Percentiles rank a stretch among this genome's conserved stretches.
Conservation (phyloP, 2,888 invertebrate species). For the Plutella xylostella region DNA sequence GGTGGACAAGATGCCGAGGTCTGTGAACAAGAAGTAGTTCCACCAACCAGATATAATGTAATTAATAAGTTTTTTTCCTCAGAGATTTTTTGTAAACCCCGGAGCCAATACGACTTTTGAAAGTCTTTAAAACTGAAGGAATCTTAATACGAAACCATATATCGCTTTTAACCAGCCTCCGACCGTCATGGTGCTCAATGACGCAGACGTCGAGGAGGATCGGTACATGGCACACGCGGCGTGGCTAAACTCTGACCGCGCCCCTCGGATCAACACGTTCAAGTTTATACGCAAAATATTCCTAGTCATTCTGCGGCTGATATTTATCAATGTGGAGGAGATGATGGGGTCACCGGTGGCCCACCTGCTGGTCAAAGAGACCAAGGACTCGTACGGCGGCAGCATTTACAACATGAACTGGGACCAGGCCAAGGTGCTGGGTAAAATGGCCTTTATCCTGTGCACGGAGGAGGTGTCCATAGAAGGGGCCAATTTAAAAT, state of each 20-base stretch:
- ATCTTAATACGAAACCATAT: too few species aligned
- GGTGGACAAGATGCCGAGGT: too few species aligned
- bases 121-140: too few species aligned
- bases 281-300: background rate
- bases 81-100: too few species aligned
- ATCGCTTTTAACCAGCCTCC: too few species aligned
- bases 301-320: background rate
- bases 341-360: background rate
- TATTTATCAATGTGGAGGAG: background rate
- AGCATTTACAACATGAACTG: background rate
- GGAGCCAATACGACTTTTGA: too few species aligned
- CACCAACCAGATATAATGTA: too few species aligned
- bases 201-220: background rate
- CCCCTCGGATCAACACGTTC: background rate
- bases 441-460: background rate
- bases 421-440: background rate
- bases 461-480: background rate
- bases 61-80: too few species aligned
- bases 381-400: background rate
- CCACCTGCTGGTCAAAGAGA: background rate
- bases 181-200: background rate
- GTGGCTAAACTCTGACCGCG: background rate
- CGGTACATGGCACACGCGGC: background rate
- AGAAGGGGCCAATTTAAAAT: background rate
- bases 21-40: too few species aligned